These are phyloP conservation scores for Listronotus bonariensis DNA, from an alignment of 1,140 invertebrate genomes.

Conservation along the genomic window DNA sequence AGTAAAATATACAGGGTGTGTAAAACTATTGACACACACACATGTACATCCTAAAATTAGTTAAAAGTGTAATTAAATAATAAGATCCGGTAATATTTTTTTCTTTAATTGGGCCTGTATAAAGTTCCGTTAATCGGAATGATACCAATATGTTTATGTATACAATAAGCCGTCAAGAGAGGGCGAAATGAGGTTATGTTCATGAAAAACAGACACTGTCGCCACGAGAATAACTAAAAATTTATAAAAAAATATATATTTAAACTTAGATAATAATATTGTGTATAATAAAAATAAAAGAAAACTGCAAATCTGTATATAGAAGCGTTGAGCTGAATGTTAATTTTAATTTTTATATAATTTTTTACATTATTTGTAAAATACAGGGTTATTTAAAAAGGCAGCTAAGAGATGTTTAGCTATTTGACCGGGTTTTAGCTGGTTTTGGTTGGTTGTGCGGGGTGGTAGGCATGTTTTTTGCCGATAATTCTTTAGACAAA, in stretches of 20 bases:
- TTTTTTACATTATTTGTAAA: conserved; percentile 42
- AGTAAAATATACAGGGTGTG: too few relatives aligned
- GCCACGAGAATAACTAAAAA: conserved; percentile 5
- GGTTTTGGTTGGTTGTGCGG: neutral
- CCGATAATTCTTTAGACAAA: too few relatives aligned
- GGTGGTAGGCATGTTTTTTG: too few relatives aligned
- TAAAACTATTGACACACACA: too few relatives aligned
- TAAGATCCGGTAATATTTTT: too few relatives aligned
- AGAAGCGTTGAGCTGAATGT: conserved; percentile 16
- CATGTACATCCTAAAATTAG: too few relatives aligned
- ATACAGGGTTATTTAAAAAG: conserved; percentile 39
- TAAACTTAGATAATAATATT: conserved; percentile 10
- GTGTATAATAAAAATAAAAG: conserved; percentile 22
- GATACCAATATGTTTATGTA: too few relatives aligned
- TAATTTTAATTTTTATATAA: conserved; percentile 43
- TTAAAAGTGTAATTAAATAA: too few relatives aligned
- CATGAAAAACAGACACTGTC: neutral
- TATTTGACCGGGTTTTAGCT: conserved; percentile 8
- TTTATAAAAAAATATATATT: conserved; percentile 13
- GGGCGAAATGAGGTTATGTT: too few relatives aligned
- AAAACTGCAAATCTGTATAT: conserved; percentile 20
- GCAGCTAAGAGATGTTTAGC: conserved; percentile 30
- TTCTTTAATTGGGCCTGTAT: too few relatives aligned
- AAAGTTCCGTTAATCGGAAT: too few relatives aligned
- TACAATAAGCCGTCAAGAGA: too few relatives aligned